phyloP scores from a whole-genome alignment of 2,113 vertebrate species.

The Malurus melanocephalus region DNA sequence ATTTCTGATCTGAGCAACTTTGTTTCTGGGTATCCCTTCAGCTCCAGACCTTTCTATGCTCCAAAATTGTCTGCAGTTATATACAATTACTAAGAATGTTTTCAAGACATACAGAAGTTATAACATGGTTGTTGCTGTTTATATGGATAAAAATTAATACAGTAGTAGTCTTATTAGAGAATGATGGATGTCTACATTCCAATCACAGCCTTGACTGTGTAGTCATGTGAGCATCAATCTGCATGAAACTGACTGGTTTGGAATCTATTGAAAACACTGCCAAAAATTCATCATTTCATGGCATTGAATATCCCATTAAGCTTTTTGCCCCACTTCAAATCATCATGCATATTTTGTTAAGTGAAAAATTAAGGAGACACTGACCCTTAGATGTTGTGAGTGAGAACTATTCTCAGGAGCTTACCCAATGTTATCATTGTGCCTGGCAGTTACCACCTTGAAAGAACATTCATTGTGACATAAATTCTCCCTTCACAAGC shows the following conservation, averaged over 20 bases:
- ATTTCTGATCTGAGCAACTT: background rate
- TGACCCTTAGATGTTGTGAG: background rate
- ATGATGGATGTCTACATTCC: background rate
- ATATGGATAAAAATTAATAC: background rate
- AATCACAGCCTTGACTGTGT: background rate
- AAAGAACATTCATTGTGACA: background rate
- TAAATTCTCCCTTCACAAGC: background rate
- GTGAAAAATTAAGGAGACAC: background rate
- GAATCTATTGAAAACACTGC: fast-evolving
- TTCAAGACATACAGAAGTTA: background rate
- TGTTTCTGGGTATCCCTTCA: background rate
- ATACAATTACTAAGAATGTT: background rate
- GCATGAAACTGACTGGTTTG: background rate
- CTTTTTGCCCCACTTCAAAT: background rate
- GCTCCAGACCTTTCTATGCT: background rate
- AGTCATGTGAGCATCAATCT: background rate
- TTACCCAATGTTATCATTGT: background rate
- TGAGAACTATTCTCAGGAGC: background rate
- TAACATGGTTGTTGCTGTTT: background rate
- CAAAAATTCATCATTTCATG: background rate
- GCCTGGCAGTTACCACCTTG: background rate
- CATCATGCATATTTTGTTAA: background rate
- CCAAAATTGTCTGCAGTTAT: background rate
- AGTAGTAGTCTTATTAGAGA: background rate
- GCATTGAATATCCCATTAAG: background rate